phyloP scores from a whole-genome alignment of 2,113 vertebrate genomes.

The Otolemur garnettii region DNA sequence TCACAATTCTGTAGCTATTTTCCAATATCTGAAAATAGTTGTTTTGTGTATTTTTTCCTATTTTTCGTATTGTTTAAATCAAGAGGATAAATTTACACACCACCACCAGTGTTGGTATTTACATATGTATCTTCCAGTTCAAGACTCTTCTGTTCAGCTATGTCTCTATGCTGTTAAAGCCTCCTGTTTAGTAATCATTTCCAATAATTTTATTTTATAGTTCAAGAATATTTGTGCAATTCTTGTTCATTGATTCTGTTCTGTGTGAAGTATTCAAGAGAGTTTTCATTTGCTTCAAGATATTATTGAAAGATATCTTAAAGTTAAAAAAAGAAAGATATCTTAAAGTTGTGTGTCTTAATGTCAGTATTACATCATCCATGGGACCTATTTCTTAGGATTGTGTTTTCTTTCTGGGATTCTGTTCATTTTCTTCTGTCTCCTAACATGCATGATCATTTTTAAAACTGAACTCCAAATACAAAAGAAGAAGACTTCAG shows the following conservation, averaged over 20 bases:
- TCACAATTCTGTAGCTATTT: not conserved
- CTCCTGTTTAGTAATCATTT: not conserved
- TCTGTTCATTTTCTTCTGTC: not conserved
- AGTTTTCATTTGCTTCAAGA: not conserved
- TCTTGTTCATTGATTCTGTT: not conserved
- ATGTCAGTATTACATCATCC: not conserved
- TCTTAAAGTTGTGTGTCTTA: not conserved
- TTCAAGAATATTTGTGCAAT: not conserved
- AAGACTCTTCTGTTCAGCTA: not conserved
- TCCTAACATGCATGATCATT: not conserved
- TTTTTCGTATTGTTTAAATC: not conserved
- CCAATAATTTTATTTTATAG: conserved; percentile 22
- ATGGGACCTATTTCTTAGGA: not conserved
- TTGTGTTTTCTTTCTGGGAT: not conserved
- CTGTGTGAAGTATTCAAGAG: not conserved
- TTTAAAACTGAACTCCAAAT: not conserved
- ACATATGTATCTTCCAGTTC: not conserved
- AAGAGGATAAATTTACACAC: not conserved
- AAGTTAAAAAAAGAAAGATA: not conserved
- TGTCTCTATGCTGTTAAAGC: not conserved
- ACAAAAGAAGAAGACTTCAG: not conserved
- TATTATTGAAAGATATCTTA: conserved; percentile 17
- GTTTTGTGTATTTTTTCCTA: not conserved
- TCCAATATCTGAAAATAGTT: not conserved
- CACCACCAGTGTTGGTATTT: too few relatives aligned